A percentile compares a stretch with the other conserved stretches of the same genome.
Conservation (phyloP, 2,797 vertebrate species). For the Poecilia wingei region DNA sequence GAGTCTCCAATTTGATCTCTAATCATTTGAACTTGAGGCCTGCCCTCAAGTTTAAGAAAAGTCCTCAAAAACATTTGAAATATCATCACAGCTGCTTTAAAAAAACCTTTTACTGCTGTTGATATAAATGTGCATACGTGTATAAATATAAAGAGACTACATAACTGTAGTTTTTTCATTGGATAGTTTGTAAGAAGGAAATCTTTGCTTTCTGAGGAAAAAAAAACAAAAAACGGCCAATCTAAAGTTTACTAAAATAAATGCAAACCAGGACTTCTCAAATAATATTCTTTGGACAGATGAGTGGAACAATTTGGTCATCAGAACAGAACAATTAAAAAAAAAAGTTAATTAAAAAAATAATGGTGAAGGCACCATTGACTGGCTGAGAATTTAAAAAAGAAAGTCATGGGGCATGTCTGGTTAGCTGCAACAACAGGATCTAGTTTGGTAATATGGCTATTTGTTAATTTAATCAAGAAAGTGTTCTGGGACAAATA, state of each 20-base stretch:
- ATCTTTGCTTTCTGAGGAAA: not conserved
- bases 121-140: not conserved
- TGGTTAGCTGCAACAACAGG: not conserved
- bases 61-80: not conserved
- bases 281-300: not conserved
- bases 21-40: not conserved
- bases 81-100: not conserved
- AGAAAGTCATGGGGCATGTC: not conserved
- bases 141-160: not conserved
- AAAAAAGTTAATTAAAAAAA: not conserved
- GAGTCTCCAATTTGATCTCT: not conserved
- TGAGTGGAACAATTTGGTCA: not conserved
- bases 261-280: not conserved
- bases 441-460: slow-evolving; percentile 8
- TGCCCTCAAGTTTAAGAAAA: not conserved
- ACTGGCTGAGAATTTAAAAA: not conserved
- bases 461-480: slow-evolving; percentile 10
- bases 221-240: not conserved
- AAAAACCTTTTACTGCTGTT: not conserved
- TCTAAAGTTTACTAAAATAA: not conserved
- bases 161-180: not conserved
- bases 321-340: not conserved
- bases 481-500: not conserved
- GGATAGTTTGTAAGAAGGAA: not conserved
- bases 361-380: not conserved